These are phyloP conservation scores for Microcebus tavaratra DNA, from an alignment of 2,113 vertebrate species.

Conservation along the genomic window DNA sequence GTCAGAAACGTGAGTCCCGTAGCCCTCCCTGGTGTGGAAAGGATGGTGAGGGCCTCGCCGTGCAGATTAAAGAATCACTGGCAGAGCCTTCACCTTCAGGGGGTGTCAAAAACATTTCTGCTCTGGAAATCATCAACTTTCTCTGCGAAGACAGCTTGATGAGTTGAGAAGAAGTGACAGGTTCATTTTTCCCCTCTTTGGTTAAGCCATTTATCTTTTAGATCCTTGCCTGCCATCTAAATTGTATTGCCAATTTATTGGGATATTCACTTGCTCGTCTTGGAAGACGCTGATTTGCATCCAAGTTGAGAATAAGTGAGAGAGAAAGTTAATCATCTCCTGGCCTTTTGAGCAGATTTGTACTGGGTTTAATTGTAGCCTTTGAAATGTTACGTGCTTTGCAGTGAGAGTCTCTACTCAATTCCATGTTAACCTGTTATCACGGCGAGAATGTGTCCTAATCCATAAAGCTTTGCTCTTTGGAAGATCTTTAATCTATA, in stretches of 20 bases:
- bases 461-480: not conserved
- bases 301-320: conserved; percentile 24
- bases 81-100: not conserved
- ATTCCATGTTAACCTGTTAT: accelerated
- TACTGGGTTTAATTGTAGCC: not conserved
- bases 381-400: not conserved
- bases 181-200: conserved; percentile 71
- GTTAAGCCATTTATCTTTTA: conserved; percentile 75
- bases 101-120: conserved; percentile 3
- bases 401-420: accelerated
- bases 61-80: accelerated
- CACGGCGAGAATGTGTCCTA: accelerated
- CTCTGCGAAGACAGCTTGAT: not conserved
- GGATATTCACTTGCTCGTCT: conserved; percentile 52
- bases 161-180: conserved; percentile 59
- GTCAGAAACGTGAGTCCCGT: accelerated
- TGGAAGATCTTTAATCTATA: accelerated
- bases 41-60: accelerated
- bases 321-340: conserved; percentile 53
- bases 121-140: not conserved
- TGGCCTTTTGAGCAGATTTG: conserved; percentile 1
- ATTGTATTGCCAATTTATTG: conserved; percentile 74
- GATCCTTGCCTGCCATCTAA: conserved; percentile 61
- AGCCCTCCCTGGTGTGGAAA: accelerated
- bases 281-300: conserved; percentile 73